Evolutionary conservation across 2,888 invertebrate species (phyloP), one percentile per base, ranked within the genome.

Genomic region (Heliconius cydno): DNA sequence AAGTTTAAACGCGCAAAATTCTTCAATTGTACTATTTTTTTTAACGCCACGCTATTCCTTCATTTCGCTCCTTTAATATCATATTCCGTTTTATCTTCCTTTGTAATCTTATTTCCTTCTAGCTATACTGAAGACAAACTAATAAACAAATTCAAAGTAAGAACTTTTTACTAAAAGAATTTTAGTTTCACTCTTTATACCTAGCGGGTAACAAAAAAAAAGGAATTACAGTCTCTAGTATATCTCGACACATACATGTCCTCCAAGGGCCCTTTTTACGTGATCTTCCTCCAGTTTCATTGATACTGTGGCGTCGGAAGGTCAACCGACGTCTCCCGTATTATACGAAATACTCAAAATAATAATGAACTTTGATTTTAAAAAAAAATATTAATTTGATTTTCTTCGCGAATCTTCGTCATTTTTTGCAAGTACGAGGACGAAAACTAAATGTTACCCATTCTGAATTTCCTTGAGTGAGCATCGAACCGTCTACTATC

Each of bases 41-140:
- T 13, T 38, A 52, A 22, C 12, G 68, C 68, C n/a, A 12, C n/a
- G 22, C 38, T 52, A 7, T 52, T 38, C 41, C 68, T 41, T 38
- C 68, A 13, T 41, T n/a, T 38, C 41, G 41, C 68, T 41, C n/a
- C n/a, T 68, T 68, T 68, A 65, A 65, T 19, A 68, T 68, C n/a
- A 25, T 25, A 68, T 25, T 68, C n/a, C 38, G 22, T 67, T 67
- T 30, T 34, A 68, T 38, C 38, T 41, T 12, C 68, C 41, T 41
- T 38, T 68, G 68, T 38, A 5, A 10, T 68, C 41, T 2, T 68
- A n/a, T 68, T 25, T n/a, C 68, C n/a, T 22, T 68, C 1, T 68
- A 41, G n/a, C 25, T 68, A 13, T 41, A 25, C n/a, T 68, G 68
- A 6, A 41, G 41, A 41, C n/a, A 68, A 41, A n/a, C n/a, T 68